Percentiles rank a stretch among this genome's conserved stretches.
Evolutionary conservation across 2,113 vertebrate genomes (phyloP).

Genomic region (Spermophilus dauricus): DNA sequence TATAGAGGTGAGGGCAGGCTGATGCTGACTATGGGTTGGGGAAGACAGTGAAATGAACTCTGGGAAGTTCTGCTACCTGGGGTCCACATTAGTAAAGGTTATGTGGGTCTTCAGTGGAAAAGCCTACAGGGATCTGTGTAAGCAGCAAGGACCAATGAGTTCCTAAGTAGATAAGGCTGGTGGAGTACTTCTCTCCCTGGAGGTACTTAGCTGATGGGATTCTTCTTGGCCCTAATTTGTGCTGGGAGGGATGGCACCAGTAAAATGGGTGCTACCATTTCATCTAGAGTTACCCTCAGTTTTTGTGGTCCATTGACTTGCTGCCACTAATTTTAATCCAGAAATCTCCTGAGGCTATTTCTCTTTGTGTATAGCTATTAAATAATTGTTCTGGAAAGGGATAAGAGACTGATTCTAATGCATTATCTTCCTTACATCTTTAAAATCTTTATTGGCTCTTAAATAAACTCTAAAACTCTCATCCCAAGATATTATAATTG

Average conservation of each 20-base stretch:
- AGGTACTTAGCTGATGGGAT: too few relatives aligned
- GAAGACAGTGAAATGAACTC: not conserved
- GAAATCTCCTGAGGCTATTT: not conserved
- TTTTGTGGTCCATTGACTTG: not conserved
- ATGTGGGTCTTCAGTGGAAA: not conserved
- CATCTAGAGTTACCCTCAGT: too few relatives aligned
- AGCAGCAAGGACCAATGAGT: too few relatives aligned
- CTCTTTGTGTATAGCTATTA: not conserved
- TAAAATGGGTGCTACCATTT: not conserved
- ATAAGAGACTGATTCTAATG: not conserved
- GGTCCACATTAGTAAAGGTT: not conserved
- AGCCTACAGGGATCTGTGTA: too few relatives aligned
- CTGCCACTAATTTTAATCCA: too few relatives aligned
- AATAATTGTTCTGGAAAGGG: not conserved
- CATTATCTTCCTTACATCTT: not conserved
- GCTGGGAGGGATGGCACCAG: rapidly evolving
- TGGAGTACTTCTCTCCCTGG: too few relatives aligned
- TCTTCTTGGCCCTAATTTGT: not conserved
- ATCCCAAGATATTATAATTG: not conserved
- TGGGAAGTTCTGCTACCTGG: too few relatives aligned
- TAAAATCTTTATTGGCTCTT: not conserved
- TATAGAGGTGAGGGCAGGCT: too few relatives aligned
- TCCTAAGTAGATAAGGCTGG: not conserved
- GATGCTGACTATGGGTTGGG: not conserved
- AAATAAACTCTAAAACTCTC: not conserved